These are phyloP conservation scores for Muscicapa adusta DNA, from an alignment of 2,113 vertebrate species.

Conservation along the genomic window DNA sequence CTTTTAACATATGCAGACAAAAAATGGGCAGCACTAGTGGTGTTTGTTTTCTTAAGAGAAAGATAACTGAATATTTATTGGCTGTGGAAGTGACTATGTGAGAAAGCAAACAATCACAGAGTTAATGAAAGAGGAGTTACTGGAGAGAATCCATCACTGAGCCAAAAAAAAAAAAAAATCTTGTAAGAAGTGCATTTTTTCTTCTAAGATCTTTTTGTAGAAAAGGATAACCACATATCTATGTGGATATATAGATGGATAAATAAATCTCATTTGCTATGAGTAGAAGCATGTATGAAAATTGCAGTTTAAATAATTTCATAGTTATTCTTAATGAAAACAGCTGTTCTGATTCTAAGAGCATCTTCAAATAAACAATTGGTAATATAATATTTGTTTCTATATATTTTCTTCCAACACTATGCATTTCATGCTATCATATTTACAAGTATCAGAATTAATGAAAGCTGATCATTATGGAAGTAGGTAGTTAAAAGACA, in stretches of 20 bases:
- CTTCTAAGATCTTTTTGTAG: neutral
- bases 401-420: slow-evolving; percentile 22
- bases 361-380: slow-evolving; percentile 41
- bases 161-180: neutral
- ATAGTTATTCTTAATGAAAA: slow-evolving; percentile 65
- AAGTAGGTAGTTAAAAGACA: neutral
- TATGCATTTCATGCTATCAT: slow-evolving; percentile 8
- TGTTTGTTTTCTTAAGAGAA: neutral
- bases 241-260: neutral
- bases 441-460: slow-evolving; percentile 37
- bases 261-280: slow-evolving; percentile 22
- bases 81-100: neutral
- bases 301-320: slow-evolving; percentile 28
- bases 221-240: neutral
- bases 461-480: neutral
- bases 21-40: neutral
- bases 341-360: slow-evolving; percentile 53
- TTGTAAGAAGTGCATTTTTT: neutral
- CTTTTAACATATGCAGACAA: neutral
- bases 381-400: neutral
- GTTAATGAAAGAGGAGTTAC: neutral
- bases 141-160: neutral
- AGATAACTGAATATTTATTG: neutral
- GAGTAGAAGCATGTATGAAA: slow-evolving; percentile 30
- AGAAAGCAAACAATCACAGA: neutral